Evolutionary conservation across 2,797 vertebrate genomes (phyloP).

Genomic region (Pteronotus mesoamericanus): DNA sequence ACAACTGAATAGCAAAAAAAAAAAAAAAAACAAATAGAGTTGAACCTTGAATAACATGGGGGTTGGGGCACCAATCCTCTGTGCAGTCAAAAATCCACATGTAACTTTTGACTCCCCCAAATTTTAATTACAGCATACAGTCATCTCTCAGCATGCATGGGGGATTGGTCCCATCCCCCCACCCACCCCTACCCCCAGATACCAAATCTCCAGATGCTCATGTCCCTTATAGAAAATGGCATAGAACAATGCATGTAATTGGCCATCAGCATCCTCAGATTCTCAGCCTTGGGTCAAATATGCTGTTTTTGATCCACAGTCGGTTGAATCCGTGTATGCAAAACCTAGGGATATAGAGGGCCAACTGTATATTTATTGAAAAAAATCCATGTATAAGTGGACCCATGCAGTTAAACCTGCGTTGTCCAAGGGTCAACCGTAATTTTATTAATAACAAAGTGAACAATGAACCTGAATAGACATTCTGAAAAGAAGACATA

Average conservation of each 20-base stretch:
- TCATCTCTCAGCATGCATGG: neutral
- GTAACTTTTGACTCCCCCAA: neutral
- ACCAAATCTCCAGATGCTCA: neutral
- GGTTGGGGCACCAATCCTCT: neutral
- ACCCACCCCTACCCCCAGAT: neutral
- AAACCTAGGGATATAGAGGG: neutral
- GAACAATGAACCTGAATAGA: neutral
- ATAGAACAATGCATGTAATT: neutral
- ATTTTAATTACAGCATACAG: neutral
- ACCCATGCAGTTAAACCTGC: neutral
- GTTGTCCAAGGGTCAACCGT: neutral
- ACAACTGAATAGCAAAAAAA: neutral
- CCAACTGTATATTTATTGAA: neutral
- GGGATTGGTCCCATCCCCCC: neutral
- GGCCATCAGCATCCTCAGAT: neutral
- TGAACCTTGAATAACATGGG: neutral
- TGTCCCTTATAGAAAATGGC: neutral
- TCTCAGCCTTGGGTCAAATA: neutral
- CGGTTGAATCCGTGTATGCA: neutral
- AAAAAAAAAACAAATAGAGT: neutral
- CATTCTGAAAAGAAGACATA: neutral
- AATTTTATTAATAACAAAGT: neutral
- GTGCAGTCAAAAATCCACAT: neutral
- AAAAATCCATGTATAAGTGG: neutral
- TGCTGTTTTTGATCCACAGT: neutral